Conservation (phyloP, 2,797 vertebrate species). For the Stomatorhinus walkeri region DNA sequence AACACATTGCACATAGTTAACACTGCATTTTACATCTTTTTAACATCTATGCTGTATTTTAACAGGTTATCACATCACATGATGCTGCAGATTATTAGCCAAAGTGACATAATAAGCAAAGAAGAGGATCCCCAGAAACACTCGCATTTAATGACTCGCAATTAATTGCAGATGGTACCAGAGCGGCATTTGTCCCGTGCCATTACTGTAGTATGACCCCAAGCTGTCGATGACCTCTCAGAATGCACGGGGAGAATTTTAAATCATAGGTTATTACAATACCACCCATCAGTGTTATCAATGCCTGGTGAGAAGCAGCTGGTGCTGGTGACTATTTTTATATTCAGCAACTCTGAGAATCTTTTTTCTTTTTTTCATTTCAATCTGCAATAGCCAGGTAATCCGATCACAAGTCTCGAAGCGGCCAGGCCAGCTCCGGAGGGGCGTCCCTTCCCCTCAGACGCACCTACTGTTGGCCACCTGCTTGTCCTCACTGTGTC, state of each 20-base stretch:
- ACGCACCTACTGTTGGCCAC: not conserved
- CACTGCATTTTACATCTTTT: not conserved
- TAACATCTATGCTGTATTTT: not conserved
- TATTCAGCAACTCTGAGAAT: not conserved
- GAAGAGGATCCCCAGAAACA: not conserved
- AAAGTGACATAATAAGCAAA: not conserved
- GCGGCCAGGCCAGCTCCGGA: not conserved
- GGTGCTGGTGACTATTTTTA: conserved; percentile 3
- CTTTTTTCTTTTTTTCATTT: not conserved
- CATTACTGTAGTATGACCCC: not conserved
- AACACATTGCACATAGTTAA: not conserved
- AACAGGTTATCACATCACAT: not conserved
- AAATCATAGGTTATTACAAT: not conserved
- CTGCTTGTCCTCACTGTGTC: not conserved
- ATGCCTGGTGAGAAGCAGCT: not conserved
- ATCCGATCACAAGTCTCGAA: not conserved
- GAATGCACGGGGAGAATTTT: conserved; percentile 8
- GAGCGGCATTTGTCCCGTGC: not conserved
- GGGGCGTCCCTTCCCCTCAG: not conserved
- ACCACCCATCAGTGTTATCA: conserved; percentile 16
- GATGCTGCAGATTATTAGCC: not conserved
- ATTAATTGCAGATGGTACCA: not conserved
- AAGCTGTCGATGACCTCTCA: not conserved
- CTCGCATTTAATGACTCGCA: not conserved
- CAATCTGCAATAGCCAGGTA: not conserved